phyloP scores from a whole-genome alignment of 2,797 vertebrate genomes.

The Syngnathus acus region DNA sequence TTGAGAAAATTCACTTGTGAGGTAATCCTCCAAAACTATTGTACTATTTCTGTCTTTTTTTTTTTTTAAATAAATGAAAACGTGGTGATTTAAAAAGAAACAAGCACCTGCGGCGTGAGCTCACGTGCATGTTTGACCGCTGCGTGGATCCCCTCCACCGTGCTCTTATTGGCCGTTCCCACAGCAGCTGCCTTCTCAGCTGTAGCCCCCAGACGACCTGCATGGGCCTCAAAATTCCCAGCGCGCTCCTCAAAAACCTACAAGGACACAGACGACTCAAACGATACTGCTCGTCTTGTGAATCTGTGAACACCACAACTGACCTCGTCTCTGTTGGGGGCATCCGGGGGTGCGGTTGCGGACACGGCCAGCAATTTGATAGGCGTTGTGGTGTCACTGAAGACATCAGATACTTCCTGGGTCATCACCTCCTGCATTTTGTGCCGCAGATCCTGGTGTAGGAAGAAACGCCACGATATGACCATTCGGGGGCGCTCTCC shows the following conservation, averaged over 20 bases:
- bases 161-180: constrained; percentile 91
- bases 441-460: constrained; percentile 83
- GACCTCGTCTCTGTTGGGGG: constrained; percentile 88
- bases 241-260: constrained; percentile 96
- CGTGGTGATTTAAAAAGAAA: constrained; percentile 3
- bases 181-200: constrained; percentile 97
- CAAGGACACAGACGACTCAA: neutral
- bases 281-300: neutral
- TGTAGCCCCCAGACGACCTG: constrained; percentile 84
- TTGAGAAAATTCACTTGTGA: no score
- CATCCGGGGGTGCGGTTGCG: constrained; percentile 87
- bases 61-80: neutral
- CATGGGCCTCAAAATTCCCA: constrained; percentile 90
- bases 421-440: constrained; percentile 99
- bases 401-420: constrained; percentile 95
- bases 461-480: constrained; percentile 11
- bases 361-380: constrained; percentile 94
- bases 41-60: neutral
- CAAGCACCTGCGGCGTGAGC: constrained; percentile 88
- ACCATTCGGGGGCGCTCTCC: constrained; percentile 51
- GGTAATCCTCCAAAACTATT: no score
- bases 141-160: constrained; percentile 92
- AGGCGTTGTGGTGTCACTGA: constrained; percentile 96
- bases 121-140: constrained; percentile 91
- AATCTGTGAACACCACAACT: constrained; percentile 4